phyloP scores from a whole-genome alignment of 2,888 invertebrate species.

The Rhagophthalmus giganteus region DNA sequence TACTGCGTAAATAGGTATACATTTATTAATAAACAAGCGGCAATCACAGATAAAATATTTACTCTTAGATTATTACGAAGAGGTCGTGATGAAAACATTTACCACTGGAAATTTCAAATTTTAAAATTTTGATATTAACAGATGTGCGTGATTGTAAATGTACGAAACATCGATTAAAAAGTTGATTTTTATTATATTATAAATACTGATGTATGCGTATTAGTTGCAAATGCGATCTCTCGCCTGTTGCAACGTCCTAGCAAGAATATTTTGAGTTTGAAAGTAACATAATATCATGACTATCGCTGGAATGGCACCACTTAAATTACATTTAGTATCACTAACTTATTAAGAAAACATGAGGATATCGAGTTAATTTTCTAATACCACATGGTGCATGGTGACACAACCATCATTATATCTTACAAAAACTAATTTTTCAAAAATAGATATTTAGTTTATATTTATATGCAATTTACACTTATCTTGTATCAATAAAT shows the following conservation, averaged over 20 bases:
- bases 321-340: slow-evolving; percentile 15
- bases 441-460: slow-evolving; percentile 48
- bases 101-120: slow-evolving; percentile 18
- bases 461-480: slow-evolving; percentile 17
- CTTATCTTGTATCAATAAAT: slow-evolving; percentile 15
- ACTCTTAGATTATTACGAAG: slow-evolving; percentile 29
- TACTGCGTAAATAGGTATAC: slow-evolving; percentile 40
- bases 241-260: neutral
- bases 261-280: neutral
- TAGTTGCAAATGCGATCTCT: neutral
- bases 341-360: slow-evolving; percentile 10
- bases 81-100: slow-evolving; percentile 15
- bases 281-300: too few species aligned
- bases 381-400: slow-evolving; percentile 33
- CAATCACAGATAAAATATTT: slow-evolving; percentile 49
- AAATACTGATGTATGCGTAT: neutral
- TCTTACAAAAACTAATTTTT: slow-evolving; percentile 49
- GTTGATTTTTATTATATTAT: neutral
- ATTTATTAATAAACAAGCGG: slow-evolving; percentile 44
- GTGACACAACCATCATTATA: slow-evolving; percentile 44
- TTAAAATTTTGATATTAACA: slow-evolving; percentile 33
- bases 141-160: slow-evolving; percentile 43
- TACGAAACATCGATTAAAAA: slow-evolving; percentile 1
- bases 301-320: slow-evolving; percentile 22
- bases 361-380: slow-evolving; percentile 27